phyloP scores from a whole-genome alignment of 1,140 invertebrate species.

The Palaemon carinicauda region DNA sequence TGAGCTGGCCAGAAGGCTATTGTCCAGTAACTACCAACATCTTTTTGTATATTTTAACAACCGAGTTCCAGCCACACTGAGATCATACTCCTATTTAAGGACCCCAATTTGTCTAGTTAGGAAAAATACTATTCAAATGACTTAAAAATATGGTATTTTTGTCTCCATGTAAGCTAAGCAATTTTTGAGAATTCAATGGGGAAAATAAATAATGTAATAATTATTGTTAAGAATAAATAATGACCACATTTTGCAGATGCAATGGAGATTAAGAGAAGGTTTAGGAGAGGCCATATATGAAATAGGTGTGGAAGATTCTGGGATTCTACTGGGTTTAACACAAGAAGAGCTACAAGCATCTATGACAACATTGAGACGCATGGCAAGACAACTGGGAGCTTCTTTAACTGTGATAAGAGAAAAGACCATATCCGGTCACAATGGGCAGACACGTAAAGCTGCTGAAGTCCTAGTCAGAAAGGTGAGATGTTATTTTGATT shows the following conservation, averaged over 20 bases:
- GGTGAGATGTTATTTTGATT: conserved; percentile 64
- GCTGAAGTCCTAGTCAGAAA: conserved; percentile 92
- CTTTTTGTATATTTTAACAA: too few species aligned
- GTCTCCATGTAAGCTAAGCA: too few species aligned
- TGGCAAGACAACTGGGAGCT: conserved; percentile 86
- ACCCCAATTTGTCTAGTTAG: too few species aligned
- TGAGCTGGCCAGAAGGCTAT: too few species aligned
- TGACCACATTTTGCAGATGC: conserved; percentile 71
- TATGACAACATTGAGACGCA: conserved; percentile 80
- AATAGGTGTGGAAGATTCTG: conserved; percentile 94
- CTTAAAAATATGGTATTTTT: too few species aligned
- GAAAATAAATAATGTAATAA: too few species aligned
- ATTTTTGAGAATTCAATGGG: too few species aligned
- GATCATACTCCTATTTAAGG: too few species aligned
- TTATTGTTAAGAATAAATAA: too few species aligned
- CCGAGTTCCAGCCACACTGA: too few species aligned
- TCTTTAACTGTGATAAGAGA: conserved; percentile 77
- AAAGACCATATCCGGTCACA: conserved; percentile 66
- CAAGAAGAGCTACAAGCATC: conserved; percentile 83
- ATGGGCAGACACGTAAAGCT: conserved; percentile 67
- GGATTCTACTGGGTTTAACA: conserved; percentile 81
- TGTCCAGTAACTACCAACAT: too few species aligned
- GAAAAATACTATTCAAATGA: too few species aligned
- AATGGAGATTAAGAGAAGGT: conserved; percentile 87
- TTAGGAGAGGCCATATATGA: conserved; percentile 96